Conservation (phyloP, 2,113 vertebrate species). For the Promerops cafer region DNA sequence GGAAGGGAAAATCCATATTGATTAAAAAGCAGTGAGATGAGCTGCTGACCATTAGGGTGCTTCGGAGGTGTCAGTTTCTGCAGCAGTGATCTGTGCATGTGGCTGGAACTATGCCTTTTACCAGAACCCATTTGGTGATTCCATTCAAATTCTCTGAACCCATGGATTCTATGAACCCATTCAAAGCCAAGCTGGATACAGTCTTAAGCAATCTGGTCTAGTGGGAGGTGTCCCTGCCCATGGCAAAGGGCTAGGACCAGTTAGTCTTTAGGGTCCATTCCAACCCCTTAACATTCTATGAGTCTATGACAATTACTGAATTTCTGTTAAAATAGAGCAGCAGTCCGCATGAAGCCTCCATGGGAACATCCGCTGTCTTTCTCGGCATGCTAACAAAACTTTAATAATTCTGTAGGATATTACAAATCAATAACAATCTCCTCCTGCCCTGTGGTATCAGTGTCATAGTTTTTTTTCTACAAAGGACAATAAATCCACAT, state of each 20-base stretch:
- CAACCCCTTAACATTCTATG: neutral
- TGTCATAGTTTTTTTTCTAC: neutral
- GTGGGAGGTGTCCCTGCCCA: neutral
- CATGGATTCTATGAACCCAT: neutral
- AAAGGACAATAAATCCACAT: neutral
- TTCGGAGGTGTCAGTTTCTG: neutral
- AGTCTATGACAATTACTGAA: neutral
- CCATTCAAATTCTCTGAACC: neutral
- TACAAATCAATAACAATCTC: neutral
- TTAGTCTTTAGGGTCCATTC: neutral
- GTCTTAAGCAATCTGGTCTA: neutral
- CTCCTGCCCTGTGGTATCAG: neutral
- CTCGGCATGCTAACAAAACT: neutral
- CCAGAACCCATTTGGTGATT: neutral
- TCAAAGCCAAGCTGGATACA: neutral
- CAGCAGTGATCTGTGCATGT: neutral
- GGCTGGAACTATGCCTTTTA: neutral
- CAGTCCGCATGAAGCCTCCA: neutral
- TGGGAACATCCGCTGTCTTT: neutral
- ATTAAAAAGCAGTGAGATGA: neutral
- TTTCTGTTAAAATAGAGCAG: neutral
- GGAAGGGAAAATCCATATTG: neutral
- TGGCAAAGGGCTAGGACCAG: neutral
- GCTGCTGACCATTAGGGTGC: neutral
- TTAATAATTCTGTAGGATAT: neutral